Evolutionary conservation across 2,888 invertebrate species (phyloP).

Genomic region (Noctua fimbriata): DNA sequence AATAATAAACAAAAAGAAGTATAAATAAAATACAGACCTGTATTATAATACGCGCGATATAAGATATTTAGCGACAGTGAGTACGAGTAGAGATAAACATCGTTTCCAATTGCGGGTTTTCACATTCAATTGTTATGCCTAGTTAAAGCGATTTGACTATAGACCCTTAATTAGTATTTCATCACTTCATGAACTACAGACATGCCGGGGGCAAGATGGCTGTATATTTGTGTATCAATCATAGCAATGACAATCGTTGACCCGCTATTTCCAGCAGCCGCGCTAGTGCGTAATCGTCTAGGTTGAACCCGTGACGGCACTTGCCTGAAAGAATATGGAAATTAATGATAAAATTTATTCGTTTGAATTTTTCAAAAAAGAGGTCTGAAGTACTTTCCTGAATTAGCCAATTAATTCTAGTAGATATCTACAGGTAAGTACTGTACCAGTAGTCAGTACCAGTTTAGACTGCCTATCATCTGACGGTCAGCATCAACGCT

Average conservation of each 20-base stretch:
- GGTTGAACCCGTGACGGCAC: too few relatives aligned
- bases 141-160: neutral
- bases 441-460: neutral
- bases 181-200: neutral
- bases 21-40: too few relatives aligned
- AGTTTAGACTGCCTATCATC: neutral
- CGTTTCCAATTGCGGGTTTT: neutral
- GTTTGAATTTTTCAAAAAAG: neutral
- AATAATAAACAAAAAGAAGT: too few relatives aligned
- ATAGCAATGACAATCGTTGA: neutral
- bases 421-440: neutral
- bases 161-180: neutral
- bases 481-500: neutral
- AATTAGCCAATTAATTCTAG: too few relatives aligned
- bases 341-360: neutral
- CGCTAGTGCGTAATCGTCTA: neutral
- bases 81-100: neutral
- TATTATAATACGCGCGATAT: neutral
- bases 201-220: neutral
- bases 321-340: too few relatives aligned
- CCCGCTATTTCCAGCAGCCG: neutral
- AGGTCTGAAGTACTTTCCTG: neutral
- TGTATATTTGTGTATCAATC: neutral
- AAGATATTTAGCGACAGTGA: neutral
- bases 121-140: neutral